Evolutionary conservation across 2,888 invertebrate genomes (phyloP).

Genomic region (Sthenelais limicola): DNA sequence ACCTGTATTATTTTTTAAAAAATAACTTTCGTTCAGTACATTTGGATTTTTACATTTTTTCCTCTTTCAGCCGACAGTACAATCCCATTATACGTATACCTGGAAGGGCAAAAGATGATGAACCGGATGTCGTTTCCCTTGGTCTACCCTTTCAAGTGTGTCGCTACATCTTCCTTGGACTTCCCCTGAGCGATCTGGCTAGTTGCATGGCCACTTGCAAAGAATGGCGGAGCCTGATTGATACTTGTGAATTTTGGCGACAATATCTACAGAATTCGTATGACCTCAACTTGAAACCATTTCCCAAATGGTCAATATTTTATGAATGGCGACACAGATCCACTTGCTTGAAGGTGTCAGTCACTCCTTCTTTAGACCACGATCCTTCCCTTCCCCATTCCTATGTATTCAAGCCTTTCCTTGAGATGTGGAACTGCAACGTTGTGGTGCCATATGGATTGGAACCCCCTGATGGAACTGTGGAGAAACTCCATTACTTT

Average conservation of each 20-base stretch:
- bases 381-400: not conserved
- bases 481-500: conserved; percentile 42
- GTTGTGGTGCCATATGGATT: conserved; percentile 41
- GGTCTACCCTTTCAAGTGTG: conserved; percentile 40
- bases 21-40: no score
- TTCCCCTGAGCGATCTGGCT: conserved; percentile 36
- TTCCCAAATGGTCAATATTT: not conserved
- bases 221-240: conserved; percentile 47
- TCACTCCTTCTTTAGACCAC: not conserved
- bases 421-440: conserved; percentile 42
- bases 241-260: conserved; percentile 44
- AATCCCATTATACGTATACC: not conserved
- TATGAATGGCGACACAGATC: conserved; percentile 29
- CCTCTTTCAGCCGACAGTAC: not conserved
- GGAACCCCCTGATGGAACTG: conserved; percentile 36
- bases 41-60: no score
- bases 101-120: conserved; percentile 2
- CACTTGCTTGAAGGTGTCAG: not conserved
- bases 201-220: conserved; percentile 47
- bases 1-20: no score
- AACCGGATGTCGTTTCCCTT: conserved; percentile 44
- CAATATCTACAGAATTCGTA: conserved; percentile 27
- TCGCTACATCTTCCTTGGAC: conserved; percentile 34
- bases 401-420: conserved; percentile 44
- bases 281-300: conserved; percentile 22